phyloP scores from a whole-genome alignment of 2,797 vertebrate genomes.

The Leptodactylus fallax region DNA sequence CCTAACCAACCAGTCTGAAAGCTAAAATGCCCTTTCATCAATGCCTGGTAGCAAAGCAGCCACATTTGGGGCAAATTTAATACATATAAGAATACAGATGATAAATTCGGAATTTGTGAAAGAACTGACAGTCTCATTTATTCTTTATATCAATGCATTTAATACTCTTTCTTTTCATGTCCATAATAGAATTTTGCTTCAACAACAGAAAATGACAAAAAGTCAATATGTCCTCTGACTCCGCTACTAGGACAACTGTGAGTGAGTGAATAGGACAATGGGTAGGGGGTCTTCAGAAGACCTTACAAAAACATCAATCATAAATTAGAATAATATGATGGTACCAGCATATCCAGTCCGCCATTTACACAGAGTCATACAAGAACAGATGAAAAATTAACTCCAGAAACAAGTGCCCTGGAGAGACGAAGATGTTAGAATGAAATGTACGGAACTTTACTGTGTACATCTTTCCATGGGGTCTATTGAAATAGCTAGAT shows the following conservation, averaged over 20 bases:
- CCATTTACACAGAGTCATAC: too few species aligned
- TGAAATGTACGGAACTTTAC: neutral
- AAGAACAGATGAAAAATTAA: neutral
- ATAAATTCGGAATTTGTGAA: neutral
- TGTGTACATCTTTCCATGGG: neutral
- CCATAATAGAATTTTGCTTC: constrained; percentile 10
- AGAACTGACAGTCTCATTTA: neutral
- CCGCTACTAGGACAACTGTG: neutral
- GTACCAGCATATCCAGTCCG: neutral
- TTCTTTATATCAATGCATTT: neutral
- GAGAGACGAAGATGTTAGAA: neutral
- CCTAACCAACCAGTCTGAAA: neutral
- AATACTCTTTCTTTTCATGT: neutral
- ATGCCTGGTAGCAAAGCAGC: too few species aligned
- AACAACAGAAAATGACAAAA: constrained; percentile 24
- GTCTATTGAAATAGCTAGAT: neutral
- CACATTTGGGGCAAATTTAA: neutral
- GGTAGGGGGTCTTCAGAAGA: constrained; percentile 23
- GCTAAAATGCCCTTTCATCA: neutral
- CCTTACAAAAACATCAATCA: constrained; percentile 7
- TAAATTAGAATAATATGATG: constrained; percentile 3
- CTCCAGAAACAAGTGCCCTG: neutral
- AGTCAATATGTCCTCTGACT: constrained; percentile 27
- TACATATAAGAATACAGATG: neutral
- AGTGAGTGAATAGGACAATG: constrained; percentile 16